Evolutionary conservation across 2,888 invertebrate species (phyloP), one percentile per base, ranked within the genome.

Genomic region (Eristalis tenax): DNA sequence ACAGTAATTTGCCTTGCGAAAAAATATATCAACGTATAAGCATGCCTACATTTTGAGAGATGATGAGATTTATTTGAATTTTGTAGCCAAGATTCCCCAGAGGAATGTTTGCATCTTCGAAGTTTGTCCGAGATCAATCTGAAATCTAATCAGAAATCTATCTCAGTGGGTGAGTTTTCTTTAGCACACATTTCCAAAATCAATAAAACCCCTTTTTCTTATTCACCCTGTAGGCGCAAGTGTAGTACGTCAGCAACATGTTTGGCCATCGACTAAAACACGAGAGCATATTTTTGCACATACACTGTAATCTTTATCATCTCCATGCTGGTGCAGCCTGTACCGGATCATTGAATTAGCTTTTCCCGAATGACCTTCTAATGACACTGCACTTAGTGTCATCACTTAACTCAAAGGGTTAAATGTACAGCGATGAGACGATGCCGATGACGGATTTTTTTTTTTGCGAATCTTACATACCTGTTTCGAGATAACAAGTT

Each of bases 401-500:
- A 64, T 22, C 28, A 43, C 43, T 43, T 66, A 28, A 28, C 11
- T 50, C 28, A 59, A 26, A 26, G 6, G 22, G 56, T 40, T 0
- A 18, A 50, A 50, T 18, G 50, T n/a, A n/a, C 4, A 5, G 1
- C 59, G 13, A 4, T 11, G 59, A 23, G 59, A 59, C 4, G 10
- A 26, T 11, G 13, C 6, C 2, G 32, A 32, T 32, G 32, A 32
- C 4, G 32, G 32, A 5, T 32, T 32, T 4, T 32, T 32, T 32
- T 32, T 50, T 50, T 18, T 56, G 50, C 28, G 22, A 38, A 40
- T 76, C 10, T n/a, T 40, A 87, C 90, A 89, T 89, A 90, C 90
- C 89, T 88, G 69, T 89, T 88, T 35, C 90, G 75, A 50, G 50
- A 50, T 18, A 50, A 50, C 50, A 50, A 8, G 73, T 80, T 89